These are phyloP conservation scores for Epicampocera succincta DNA, from an alignment of 2,888 invertebrate species.

Conservation along the genomic window DNA sequence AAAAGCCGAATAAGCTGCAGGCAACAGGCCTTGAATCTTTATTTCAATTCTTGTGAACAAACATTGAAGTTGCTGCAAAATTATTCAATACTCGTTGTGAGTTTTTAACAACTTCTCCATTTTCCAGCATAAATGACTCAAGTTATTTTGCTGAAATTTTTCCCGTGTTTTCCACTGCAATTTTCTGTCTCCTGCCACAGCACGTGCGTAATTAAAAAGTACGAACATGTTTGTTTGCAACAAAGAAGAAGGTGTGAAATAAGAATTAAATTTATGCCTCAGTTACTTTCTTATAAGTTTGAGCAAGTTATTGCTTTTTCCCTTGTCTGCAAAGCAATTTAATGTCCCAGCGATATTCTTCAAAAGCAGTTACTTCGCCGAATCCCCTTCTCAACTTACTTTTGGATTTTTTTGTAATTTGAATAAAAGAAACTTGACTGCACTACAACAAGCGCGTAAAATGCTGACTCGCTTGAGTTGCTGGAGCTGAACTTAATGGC, in stretches of 20 bases:
- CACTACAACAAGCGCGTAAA: not conserved
- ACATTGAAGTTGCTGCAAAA: too few relatives aligned
- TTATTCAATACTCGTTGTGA: too few relatives aligned
- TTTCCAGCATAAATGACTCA: too few relatives aligned
- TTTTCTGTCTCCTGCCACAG: too few relatives aligned
- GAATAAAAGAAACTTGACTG: not conserved
- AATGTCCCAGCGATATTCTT: slow-evolving; percentile 18
- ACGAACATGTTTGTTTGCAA: not conserved
- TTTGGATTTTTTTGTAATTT: not conserved
- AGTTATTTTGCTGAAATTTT: too few relatives aligned
- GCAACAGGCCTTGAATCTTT: too few relatives aligned
- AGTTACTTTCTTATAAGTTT: slow-evolving; percentile 26
- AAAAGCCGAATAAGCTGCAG: too few relatives aligned
- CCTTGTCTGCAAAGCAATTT: slow-evolving; percentile 2
- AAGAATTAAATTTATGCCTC: slow-evolving; percentile 61
- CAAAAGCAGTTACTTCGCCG: not conserved
- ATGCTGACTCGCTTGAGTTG: not conserved
- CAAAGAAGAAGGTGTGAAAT: slow-evolving; percentile 48
- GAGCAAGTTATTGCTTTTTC: slow-evolving; percentile 43
- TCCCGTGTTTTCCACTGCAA: too few relatives aligned
- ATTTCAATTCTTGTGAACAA: too few relatives aligned
- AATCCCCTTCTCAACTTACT: too few relatives aligned
- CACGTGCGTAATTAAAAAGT: too few relatives aligned
- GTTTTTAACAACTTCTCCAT: too few relatives aligned
- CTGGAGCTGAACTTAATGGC: not conserved